phyloP scores from a whole-genome alignment of 2,888 invertebrate species.

The Nyleta sp. region DNA sequence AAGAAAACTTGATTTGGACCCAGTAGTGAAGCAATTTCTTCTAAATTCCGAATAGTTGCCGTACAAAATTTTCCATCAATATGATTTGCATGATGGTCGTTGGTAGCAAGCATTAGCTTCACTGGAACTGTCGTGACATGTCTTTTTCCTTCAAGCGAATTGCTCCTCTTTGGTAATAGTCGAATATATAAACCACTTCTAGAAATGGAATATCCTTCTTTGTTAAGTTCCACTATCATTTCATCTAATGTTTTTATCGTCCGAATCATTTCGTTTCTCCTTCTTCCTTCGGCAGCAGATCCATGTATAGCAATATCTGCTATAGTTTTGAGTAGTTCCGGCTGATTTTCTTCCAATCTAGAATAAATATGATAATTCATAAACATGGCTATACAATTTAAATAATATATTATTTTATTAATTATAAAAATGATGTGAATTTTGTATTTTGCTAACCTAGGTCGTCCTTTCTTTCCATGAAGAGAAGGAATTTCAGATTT shows the following conservation, averaged over 20 bases:
- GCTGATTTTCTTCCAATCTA: slow-evolving; percentile 71
- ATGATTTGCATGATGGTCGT: slow-evolving; percentile 66
- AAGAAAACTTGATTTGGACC: slow-evolving; percentile 67
- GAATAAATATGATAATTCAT: slow-evolving; percentile 41
- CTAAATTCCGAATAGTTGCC: slow-evolving; percentile 69
- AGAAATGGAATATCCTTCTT: slow-evolving; percentile 62
- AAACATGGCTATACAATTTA: no score
- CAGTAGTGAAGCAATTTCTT: slow-evolving; percentile 68
- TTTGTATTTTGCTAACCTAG: not conserved
- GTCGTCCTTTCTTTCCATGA: not conserved
- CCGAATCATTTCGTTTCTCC: slow-evolving; percentile 68
- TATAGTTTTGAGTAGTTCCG: slow-evolving; percentile 72
- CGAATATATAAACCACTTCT: slow-evolving; percentile 69
- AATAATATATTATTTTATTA: no score
- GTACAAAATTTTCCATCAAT: slow-evolving; percentile 67
- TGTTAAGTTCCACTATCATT: slow-evolving; percentile 55
- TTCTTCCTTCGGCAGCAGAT: slow-evolving; percentile 70
- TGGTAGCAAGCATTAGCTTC: slow-evolving; percentile 55
- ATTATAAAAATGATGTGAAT: no score
- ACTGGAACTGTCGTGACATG: slow-evolving; percentile 75
- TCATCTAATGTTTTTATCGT: slow-evolving; percentile 65
- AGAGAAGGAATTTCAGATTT: not conserved
- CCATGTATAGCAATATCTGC: slow-evolving; percentile 73
- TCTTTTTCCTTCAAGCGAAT: slow-evolving; percentile 69
- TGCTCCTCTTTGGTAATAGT: slow-evolving; percentile 67